Percentiles rank a stretch among this genome's conserved stretches.
Evolutionary conservation across 1,140 invertebrate species (phyloP).

Genomic region (Amyelois transitella): DNA sequence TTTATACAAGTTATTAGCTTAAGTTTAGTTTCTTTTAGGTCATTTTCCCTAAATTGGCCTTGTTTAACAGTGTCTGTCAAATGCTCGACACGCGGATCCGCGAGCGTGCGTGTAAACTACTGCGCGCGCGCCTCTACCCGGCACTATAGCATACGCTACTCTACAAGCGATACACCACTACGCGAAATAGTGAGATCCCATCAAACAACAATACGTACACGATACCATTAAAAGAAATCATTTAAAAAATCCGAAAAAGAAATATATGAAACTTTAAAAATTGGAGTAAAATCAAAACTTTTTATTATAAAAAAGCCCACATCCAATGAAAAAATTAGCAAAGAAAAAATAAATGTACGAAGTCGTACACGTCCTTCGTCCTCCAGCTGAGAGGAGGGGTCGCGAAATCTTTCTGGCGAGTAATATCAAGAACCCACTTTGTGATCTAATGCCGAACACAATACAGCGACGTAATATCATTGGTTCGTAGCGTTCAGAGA

Average conservation of each 20-base stretch:
- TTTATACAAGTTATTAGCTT: conserved; percentile 74
- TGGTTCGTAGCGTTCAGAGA: conserved; percentile 28
- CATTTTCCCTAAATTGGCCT: conserved; percentile 66
- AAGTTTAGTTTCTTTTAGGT: conserved; percentile 71
- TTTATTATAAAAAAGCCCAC: conserved; percentile 60
- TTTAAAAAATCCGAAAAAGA: conserved; percentile 46
- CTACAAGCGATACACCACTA: conserved; percentile 14
- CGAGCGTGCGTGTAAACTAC: conserved; percentile 14
- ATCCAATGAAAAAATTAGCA: conserved; percentile 61
- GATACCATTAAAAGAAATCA: conserved; percentile 67
- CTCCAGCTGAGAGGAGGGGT: conserved; percentile 27
- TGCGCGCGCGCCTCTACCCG: conserved; percentile 7
- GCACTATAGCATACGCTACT: conserved; percentile 1
- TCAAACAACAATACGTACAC: conserved; percentile 25
- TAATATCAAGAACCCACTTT: conserved; percentile 18
- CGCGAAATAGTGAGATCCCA: conserved; percentile 32
- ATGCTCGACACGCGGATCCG: conserved; percentile 30
- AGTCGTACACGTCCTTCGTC: conserved; percentile 28
- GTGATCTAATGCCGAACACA: conserved; percentile 8
- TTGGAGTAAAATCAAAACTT: conserved; percentile 41
- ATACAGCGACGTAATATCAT: conserved; percentile 20
- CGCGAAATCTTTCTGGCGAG: conserved; percentile 36
- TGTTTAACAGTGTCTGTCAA: conserved; percentile 62
- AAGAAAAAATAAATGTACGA: conserved; percentile 37
- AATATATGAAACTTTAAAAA: conserved; percentile 41